Conservation (phyloP, 2,113 vertebrate genomes). For the Salvelinus fontinalis region DNA sequence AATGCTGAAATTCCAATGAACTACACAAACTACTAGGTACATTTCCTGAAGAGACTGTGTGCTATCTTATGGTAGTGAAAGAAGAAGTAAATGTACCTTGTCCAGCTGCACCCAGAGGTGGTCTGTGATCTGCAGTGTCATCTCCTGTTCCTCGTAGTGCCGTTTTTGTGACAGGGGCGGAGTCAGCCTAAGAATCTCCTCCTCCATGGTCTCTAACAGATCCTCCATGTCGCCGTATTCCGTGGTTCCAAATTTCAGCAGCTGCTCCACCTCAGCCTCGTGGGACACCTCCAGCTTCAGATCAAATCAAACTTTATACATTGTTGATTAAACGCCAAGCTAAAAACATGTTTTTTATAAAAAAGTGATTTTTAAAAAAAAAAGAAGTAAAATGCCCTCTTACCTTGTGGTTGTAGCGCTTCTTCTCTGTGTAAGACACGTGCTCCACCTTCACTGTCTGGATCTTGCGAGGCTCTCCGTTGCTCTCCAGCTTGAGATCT, state of each 20-base stretch:
- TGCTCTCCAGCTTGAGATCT: slow-evolving; percentile 87
- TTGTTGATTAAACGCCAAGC: too few species aligned
- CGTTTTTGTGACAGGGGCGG: slow-evolving; percentile 72
- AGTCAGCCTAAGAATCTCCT: slow-evolving; percentile 85
- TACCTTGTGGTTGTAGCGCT: slow-evolving; percentile 83
- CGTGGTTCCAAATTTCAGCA: slow-evolving; percentile 91
- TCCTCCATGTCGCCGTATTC: slow-evolving; percentile 84
- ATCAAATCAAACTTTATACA: too few species aligned
- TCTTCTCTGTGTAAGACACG: slow-evolving; percentile 86
- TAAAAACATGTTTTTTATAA: too few species aligned
- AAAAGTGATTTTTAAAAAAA: too few species aligned
- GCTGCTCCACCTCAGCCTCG: slow-evolving; percentile 85
- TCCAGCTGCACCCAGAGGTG: slow-evolving; percentile 87
- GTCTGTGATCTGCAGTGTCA: slow-evolving; percentile 87
- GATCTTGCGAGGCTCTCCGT: slow-evolving; percentile 86
- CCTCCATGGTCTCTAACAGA: slow-evolving; percentile 83
- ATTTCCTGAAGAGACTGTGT: too few species aligned
- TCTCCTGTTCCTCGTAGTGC: slow-evolving; percentile 90
- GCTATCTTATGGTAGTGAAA: too few species aligned
- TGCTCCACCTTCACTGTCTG: slow-evolving; percentile 91
- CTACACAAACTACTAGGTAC: too few species aligned
- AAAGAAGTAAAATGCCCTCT: too few species aligned
- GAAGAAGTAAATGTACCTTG: slow-evolving; percentile 41
- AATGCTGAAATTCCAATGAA: too few species aligned
- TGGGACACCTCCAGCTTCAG: slow-evolving; percentile 80